Evolutionary conservation across 2,888 invertebrate genomes (phyloP).

Genomic region (Leucozona laternaria): DNA sequence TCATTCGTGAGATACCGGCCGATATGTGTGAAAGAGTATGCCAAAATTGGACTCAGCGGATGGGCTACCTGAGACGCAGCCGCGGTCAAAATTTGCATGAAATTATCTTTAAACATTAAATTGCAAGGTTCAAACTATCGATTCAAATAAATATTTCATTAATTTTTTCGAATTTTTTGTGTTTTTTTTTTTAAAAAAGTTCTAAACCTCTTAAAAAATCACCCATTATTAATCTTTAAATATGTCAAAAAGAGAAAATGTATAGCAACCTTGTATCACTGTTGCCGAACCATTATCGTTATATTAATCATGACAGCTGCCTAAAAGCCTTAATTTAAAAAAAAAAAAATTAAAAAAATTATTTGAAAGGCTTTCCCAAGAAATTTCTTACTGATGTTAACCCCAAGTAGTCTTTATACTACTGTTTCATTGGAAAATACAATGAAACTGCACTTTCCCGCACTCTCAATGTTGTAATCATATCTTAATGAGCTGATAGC

Average conservation of each 20-base stretch:
- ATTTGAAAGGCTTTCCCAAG: slow-evolving; percentile 58
- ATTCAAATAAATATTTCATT: too few species aligned
- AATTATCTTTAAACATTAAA: too few species aligned
- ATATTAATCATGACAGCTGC: slow-evolving; percentile 47
- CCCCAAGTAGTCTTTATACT: slow-evolving; percentile 4
- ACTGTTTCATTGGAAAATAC: slow-evolving; percentile 42
- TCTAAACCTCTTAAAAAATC: too few species aligned
- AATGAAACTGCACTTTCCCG: slow-evolving; percentile 69
- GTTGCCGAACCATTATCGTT: slow-evolving; percentile 32
- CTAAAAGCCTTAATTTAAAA: slow-evolving; percentile 54
- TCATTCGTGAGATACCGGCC: too few species aligned
- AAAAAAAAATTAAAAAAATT: neutral
- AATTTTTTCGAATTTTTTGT: too few species aligned
- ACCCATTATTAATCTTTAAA: slow-evolving; percentile 30
- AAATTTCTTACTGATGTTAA: slow-evolving; percentile 23
- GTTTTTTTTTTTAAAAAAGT: too few species aligned
- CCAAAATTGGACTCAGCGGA: too few species aligned
- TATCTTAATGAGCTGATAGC: slow-evolving; percentile 74
- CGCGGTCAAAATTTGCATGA: too few species aligned
- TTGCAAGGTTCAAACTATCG: too few species aligned
- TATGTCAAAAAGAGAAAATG: slow-evolving; percentile 12
- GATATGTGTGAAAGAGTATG: too few species aligned
- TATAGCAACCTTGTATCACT: slow-evolving; percentile 8
- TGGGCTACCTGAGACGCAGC: too few species aligned
- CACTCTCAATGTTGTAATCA: slow-evolving; percentile 61